phyloP scores from a whole-genome alignment of 2,797 vertebrate genomes.

The Lerista edwardsae region DNA sequence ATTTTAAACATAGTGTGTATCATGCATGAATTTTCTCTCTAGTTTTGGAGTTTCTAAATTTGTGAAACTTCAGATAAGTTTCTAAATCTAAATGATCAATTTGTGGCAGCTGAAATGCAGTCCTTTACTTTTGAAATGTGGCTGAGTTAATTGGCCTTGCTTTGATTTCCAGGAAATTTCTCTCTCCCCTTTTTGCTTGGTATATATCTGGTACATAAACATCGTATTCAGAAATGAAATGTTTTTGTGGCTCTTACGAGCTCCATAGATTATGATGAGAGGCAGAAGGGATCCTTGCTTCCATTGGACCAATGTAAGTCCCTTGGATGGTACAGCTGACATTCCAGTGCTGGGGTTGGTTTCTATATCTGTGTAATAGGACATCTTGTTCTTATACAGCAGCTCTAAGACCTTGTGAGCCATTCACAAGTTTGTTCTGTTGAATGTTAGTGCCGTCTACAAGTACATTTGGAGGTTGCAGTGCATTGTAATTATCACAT shows the following conservation, averaged over 20 bases:
- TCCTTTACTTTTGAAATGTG: not conserved
- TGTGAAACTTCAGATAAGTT: too few species aligned
- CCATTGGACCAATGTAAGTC: not conserved
- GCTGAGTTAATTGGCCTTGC: not conserved
- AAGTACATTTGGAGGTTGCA: not conserved
- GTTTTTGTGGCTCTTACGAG: not conserved
- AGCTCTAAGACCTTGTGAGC: not conserved
- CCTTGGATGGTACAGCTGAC: not conserved
- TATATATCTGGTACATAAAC: not conserved
- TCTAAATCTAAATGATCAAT: not conserved
- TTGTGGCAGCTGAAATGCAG: not conserved
- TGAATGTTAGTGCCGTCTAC: too few species aligned
- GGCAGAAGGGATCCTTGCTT: not conserved
- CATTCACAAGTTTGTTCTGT: not conserved
- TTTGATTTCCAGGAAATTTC: not conserved
- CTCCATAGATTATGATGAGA: not conserved
- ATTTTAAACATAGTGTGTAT: not conserved
- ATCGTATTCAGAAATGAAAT: too few species aligned
- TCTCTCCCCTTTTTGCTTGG: not conserved
- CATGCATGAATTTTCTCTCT: not conserved
- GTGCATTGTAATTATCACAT: fast-evolving
- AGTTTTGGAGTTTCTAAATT: not conserved
- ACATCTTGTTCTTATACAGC: not conserved
- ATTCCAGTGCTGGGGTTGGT: not conserved
- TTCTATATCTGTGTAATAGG: not conserved